Base-by-base conservation (phyloP, 2,797 vertebrate species). In the Calcarius lapponicus region DNA sequence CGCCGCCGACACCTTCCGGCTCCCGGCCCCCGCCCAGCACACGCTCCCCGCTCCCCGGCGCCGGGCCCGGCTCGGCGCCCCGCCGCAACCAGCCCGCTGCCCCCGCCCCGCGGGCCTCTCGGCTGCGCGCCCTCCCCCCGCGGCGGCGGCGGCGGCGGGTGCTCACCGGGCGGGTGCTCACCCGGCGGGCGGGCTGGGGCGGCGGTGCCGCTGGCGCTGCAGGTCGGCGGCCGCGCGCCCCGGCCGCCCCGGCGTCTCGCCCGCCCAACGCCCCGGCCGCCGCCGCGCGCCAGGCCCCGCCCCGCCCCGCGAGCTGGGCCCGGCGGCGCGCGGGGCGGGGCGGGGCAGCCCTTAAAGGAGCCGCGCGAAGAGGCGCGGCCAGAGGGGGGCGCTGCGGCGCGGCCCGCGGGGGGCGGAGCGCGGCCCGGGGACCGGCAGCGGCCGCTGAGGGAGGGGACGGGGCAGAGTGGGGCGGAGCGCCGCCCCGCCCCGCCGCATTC, bases 121-220 rank as follows among this genome's bases (percentile, higher is more conserved):
- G 22, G 31, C 72, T 13, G 65, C 72, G 7, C 65, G 34, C 40
- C 58, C 47, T 36, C 25, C 75, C 65, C 18, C 17, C 25, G 31
- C 51, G 51, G 76, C 87, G 85, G 93, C 89, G 62, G 61, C 21
- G 18, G 67, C 50, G 36, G 71, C 25, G 25, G 45, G 14, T 9
- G 48, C 48, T 48, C 47, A 25, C 47, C 47, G 24, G 24, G 24
- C 47, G 47, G 26, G 51, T 57, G 95, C 97, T 97, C 91, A 97
- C 97, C 95, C 31, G 34, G 78, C 57, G 57, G 26, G 82, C 58
- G 54, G 22, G 62, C 57, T 45, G 60, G 64, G 81, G 69, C 88
- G 50, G 69, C 88, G 36, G 48, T 50, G 62, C 82, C 36, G 69
- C 74, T n/a, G 42, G 75, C 62, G 70, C 11, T 38, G 82, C 71